A percentile compares a stretch with the other conserved stretches of the same genome.
Conservation (phyloP, 2,888 invertebrate genomes). For the Diplazon laetatorius region DNA sequence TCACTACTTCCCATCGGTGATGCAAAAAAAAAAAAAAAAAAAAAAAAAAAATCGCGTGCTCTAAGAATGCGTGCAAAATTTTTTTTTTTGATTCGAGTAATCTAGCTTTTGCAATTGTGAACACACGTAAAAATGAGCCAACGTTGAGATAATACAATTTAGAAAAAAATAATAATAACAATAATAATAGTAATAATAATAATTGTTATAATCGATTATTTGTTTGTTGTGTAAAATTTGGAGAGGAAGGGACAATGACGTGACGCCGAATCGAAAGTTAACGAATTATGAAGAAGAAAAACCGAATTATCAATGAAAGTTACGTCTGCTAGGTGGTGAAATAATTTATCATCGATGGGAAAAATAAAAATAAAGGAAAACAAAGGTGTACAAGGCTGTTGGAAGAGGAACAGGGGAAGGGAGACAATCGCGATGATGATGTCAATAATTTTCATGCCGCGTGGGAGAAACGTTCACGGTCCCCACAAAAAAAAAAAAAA, state of each 20-base stretch:
- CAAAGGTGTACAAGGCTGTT: neutral
- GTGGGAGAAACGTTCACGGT: neutral
- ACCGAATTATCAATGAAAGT: neutral
- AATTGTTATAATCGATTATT: neutral
- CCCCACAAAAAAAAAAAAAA: neutral
- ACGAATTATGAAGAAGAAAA: neutral
- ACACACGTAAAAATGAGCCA: neutral
- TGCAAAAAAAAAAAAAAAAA: neutral
- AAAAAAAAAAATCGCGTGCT: slow-evolving; percentile 27
- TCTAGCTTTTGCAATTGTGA: slow-evolving; percentile 26
- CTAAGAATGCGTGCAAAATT: slow-evolving; percentile 57
- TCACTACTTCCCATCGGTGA: neutral
- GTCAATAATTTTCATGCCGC: neutral
- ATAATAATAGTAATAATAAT: too few relatives aligned
- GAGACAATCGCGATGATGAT: slow-evolving; percentile 13
- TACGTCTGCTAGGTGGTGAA: neutral
- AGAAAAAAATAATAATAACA: too few relatives aligned
- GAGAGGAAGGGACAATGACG: neutral
- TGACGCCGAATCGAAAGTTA: neutral
- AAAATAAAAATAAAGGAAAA: neutral
- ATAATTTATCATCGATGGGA: neutral
- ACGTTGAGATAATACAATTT: too few relatives aligned
- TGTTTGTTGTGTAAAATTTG: neutral
- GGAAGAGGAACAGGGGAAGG: neutral
- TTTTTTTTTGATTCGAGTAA: slow-evolving; percentile 5